A percentile compares a stretch with the other conserved stretches of the same genome.
phyloP scores from a whole-genome alignment of 1,140 invertebrate genomes.

The Spodoptera frugiperda region DNA sequence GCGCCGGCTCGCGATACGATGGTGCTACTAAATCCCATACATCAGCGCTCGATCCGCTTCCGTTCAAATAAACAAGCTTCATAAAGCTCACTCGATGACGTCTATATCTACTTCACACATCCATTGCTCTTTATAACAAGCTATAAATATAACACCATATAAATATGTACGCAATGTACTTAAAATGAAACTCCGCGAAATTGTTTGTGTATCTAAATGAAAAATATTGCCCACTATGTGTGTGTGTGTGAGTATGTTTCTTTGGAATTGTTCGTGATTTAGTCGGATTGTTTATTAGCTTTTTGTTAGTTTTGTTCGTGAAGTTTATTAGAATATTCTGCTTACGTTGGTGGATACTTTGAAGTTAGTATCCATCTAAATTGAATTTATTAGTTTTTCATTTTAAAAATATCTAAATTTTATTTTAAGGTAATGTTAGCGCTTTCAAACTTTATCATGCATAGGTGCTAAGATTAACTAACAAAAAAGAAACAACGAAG shows the following conservation, averaged over 20 bases:
- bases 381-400: no score
- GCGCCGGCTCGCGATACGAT: neutral
- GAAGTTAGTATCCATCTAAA: no score
- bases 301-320: no score
- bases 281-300: no score
- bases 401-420: no score
- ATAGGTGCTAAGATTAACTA: no score
- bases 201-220: conserved; percentile 20
- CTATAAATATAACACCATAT: conserved; percentile 41
- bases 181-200: conserved; percentile 5
- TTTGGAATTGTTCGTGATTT: neutral
- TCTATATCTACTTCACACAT: conserved; percentile 43
- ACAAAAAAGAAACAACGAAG: no score
- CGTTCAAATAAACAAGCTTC: conserved; percentile 52
- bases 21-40: conserved; percentile 48
- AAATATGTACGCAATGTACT: conserved; percentile 30
- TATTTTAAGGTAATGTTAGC: no score
- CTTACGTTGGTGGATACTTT: no score
- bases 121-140: conserved; percentile 41
- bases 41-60: conserved; percentile 44
- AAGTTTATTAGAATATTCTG: no score
- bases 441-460: no score
- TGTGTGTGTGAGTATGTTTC: neutral
- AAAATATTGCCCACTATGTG: conserved; percentile 14
- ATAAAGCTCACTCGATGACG: conserved; percentile 45